Base-by-base conservation (phyloP, 1,140 invertebrate species). In the Antheraea mylitta region DNA sequence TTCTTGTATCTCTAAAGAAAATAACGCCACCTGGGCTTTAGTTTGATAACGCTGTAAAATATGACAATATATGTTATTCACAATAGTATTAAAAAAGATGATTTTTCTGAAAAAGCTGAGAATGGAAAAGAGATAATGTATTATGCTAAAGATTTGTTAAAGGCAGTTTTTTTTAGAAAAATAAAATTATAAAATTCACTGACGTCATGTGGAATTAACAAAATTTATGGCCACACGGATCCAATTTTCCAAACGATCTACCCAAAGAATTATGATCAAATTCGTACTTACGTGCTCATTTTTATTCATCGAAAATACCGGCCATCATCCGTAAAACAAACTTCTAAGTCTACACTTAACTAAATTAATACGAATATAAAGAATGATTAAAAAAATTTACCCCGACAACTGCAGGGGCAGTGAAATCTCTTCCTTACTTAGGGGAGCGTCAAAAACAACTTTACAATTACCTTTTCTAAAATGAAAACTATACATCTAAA, bases 281-380 rank as follows among this genome's bases (percentile, higher is more conserved):
- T 48, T 74, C 69, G 69, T 63, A 70, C n/a, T 18, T 37, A 16
- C 42, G 19, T 65, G 42, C 80, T 89, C 87, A 89, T 91, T 90
- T 72, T 67, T 91, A 91, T 90, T 91, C 88, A 91, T 90, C 80
- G 87, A 86, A 89, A 89, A 84, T 68, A 78, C 77, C 78, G 69
- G 73, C 77, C 77, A 58, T 77, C 82, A 79, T 77, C 75, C 78
- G 76, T 85, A 85, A 85, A 87, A 83, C 10, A 19, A 70, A 76
- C 74, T 62, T 76, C 78, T 85, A 83, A 89, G 83, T 83, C 66
- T 75, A 80, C 89, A 86, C 85, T 91, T 91, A 90, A 89, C 78
- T 87, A 90, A 91, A 91, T 91, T 91, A 91, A 91, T 91, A 89
- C 79, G 80, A 83, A 80, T 84, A 91, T 91, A 91, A 90, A 91